Base-by-base conservation (phyloP, 2,888 invertebrate species). In the Microplitis manilae region DNA sequence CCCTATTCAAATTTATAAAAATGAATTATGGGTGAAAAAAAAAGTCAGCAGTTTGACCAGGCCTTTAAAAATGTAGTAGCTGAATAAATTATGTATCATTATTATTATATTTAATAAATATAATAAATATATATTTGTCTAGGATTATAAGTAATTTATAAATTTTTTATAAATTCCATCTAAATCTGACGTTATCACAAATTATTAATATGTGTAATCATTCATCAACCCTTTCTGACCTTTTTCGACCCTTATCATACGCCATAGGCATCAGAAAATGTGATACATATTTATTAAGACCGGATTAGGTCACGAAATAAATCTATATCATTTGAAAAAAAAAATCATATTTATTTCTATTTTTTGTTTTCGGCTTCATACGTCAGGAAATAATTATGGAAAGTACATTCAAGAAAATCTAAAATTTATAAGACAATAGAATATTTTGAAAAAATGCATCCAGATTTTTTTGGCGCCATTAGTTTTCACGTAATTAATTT, bases 171-270 rank as follows among this genome's bases (percentile, higher is more conserved):
- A 86, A 77, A 77, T 79, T 69, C 30, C 8, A 5, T 8, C 40
- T 20, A 17, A 9, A 9, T 17, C 39, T 20, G 41, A 59, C 64
- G 62, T 64, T 73, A 68, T 68, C 41, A 15, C 41, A 59, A 83
- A 83, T 86, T 89, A 89, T 88, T 90, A 89, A 90, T 90, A 89
- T 87, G 88, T 87, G 87, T 87, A 89, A 90, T 90, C 89, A 90
- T 88, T 89, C 89, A 89, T 82, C 86, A 78, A 87, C 85, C 88
- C 89, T 86, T 87, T 87, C 82, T 83, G 83, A 82, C 88, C 88
- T 86, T 86, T 87, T 82, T 83, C 83, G 82, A 89, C 89, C 88
- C 87, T 88, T 88, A 87, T 89, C 89, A 89, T 77, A 85, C 78
- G 84, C 85, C 87, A 85, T 84, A 84, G 86, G 84, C 86, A 85